Conservation (phyloP, 2,113 vertebrate species). For the Psettodes erumei region DNA sequence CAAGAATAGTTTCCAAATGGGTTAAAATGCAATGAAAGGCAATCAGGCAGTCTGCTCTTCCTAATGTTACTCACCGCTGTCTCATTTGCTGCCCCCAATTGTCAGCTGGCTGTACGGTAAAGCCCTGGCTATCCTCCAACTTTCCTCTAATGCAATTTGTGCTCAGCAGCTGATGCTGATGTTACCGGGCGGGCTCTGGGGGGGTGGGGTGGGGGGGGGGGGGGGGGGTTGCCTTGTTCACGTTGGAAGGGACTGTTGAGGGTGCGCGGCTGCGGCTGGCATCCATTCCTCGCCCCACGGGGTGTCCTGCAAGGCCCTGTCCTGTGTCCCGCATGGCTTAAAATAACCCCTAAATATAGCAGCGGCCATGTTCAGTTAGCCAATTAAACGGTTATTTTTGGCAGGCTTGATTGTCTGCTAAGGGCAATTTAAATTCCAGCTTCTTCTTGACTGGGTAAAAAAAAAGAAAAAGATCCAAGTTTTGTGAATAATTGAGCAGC, state of each 20-base stretch:
- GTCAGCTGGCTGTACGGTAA: slow-evolving; percentile 29
- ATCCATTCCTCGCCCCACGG: slow-evolving; percentile 50
- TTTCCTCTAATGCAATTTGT: slow-evolving; percentile 72
- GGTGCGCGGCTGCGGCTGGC: slow-evolving; percentile 50
- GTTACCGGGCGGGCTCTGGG: slow-evolving; percentile 55
- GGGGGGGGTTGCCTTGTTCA: slow-evolving; percentile 61
- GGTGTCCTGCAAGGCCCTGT: slow-evolving; percentile 54
- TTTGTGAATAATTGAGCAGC: slow-evolving; percentile 46
- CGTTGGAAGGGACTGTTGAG: slow-evolving; percentile 54
- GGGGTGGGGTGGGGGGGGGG: slow-evolving; percentile 54
- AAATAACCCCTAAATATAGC: slow-evolving; percentile 78
- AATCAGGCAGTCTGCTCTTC: slow-evolving; percentile 24
- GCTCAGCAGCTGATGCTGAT: slow-evolving; percentile 74
- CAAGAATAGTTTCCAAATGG: slow-evolving; percentile 25
- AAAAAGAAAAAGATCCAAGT: slow-evolving; percentile 21
- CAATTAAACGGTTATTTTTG: slow-evolving; percentile 77
- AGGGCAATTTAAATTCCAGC: slow-evolving; percentile 66
- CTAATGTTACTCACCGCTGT: slow-evolving; percentile 51
- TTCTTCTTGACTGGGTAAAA: slow-evolving; percentile 36
- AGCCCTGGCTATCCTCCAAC: slow-evolving; percentile 55
- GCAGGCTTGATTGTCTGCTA: slow-evolving; percentile 61
- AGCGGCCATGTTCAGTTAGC: slow-evolving; percentile 42
- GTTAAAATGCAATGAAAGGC: slow-evolving; percentile 26
- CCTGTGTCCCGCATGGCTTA: slow-evolving; percentile 57
- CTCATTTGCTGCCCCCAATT: slow-evolving; percentile 48